These are phyloP conservation scores for Parnassius smintheus DNA, from an alignment of 2,888 invertebrate species.

Conservation along the genomic window DNA sequence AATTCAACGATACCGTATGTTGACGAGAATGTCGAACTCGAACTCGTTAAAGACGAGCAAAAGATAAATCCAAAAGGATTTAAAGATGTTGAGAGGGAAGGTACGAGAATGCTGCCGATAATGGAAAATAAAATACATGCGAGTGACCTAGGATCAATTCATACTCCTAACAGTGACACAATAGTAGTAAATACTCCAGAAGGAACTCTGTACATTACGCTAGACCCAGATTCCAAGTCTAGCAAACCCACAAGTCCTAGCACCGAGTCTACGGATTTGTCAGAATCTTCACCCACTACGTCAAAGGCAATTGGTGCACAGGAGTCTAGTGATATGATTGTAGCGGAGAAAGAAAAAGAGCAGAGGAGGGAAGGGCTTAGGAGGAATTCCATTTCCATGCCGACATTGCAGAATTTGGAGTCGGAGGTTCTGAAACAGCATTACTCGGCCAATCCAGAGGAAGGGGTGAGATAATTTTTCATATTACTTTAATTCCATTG, in stretches of 20 bases:
- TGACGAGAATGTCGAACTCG: constrained; percentile 57
- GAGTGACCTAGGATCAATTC: constrained; percentile 60
- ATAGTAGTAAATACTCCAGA: constrained; percentile 74
- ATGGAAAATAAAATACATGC: constrained; percentile 52
- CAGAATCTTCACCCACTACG: constrained; percentile 46
- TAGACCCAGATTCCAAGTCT: constrained; percentile 62
- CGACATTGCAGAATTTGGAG: constrained; percentile 85
- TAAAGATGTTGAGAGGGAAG: constrained; percentile 47
- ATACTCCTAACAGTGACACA: constrained; percentile 67
- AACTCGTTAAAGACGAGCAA: constrained; percentile 44
- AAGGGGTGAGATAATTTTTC: constrained; percentile 52
- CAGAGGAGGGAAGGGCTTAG: constrained; percentile 67
- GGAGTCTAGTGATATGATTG: constrained; percentile 57
- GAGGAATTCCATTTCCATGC: constrained; percentile 88
- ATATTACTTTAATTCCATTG: background rate
- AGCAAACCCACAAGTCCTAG: constrained; percentile 46
- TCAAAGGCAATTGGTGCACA: constrained; percentile 53
- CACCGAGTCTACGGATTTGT: constrained; percentile 50
- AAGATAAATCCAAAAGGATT: constrained; percentile 46
- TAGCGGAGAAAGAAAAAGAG: constrained; percentile 50
- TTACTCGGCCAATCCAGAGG: constrained; percentile 54
- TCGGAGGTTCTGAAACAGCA: constrained; percentile 78
- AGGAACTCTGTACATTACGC: constrained; percentile 70
- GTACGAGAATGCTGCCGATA: constrained; percentile 30
- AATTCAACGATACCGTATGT: constrained; percentile 47